Percentiles rank a stretch among this genome's conserved stretches.
phyloP scores from a whole-genome alignment of 2,113 vertebrate genomes.

The Thymallus thymallus region DNA sequence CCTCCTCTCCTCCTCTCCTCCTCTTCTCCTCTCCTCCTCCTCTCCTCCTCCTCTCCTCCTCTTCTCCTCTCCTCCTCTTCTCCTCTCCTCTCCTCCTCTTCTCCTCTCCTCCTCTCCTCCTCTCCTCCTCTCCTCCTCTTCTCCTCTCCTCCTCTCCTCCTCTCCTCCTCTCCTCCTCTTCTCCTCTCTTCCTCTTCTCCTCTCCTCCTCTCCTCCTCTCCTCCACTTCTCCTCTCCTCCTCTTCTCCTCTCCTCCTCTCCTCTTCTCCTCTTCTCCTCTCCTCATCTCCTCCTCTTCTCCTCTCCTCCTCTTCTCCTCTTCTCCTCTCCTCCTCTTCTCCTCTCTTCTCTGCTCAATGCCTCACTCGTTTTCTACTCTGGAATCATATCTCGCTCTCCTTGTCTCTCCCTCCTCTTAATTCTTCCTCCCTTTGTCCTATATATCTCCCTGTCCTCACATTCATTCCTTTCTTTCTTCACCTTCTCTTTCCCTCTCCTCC shows the following conservation, averaged over 20 bases:
- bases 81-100: no score
- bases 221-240: constrained; percentile 3
- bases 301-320: constrained; percentile 6
- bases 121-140: constrained; percentile 51
- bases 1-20: no score
- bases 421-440: neutral
- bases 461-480: neutral
- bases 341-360: constrained; percentile 39
- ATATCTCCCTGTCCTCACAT: neutral
- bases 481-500: neutral
- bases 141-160: constrained; percentile 6
- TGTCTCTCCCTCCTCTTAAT: constrained; percentile 13
- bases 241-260: constrained; percentile 15
- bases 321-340: neutral
- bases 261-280: no score
- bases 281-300: no score
- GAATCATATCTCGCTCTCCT: constrained; percentile 78
- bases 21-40: constrained; percentile 10
- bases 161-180: no score
- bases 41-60: no score
- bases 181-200: constrained; percentile 6
- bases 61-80: constrained; percentile 13
- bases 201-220: constrained; percentile 9
- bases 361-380: constrained; percentile 79
- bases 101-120: constrained; percentile 28